These are phyloP conservation scores for Kryphioiulus occultus DNA, from an alignment of 2,888 invertebrate genomes.

Conservation along the genomic window DNA sequence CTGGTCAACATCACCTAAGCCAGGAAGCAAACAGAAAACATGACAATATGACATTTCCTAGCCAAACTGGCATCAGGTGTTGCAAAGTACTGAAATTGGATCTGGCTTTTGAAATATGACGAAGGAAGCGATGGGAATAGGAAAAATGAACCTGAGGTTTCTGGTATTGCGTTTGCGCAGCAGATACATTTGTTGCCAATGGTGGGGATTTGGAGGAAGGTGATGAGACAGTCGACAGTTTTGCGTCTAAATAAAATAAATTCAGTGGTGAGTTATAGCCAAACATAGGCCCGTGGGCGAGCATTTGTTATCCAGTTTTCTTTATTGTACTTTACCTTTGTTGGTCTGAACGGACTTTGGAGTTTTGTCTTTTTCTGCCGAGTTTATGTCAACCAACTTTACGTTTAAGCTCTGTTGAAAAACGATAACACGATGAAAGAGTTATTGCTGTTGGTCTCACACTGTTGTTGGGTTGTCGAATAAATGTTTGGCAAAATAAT, in stretches of 20 bases:
- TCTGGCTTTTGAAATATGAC: background rate
- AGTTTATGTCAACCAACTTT: background rate
- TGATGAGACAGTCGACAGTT: background rate
- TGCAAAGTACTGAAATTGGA: background rate
- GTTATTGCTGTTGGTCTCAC: background rate
- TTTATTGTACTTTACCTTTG: background rate
- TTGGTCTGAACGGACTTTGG: background rate
- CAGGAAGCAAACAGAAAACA: background rate
- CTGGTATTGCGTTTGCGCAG: background rate
- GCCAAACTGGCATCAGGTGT: background rate
- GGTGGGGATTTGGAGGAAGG: slow-evolving; percentile 7
- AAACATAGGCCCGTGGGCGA: background rate
- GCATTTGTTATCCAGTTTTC: background rate
- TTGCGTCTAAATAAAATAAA: background rate
- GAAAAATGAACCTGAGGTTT: background rate
- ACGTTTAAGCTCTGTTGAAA: slow-evolving; percentile 3
- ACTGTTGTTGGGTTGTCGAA: no score
- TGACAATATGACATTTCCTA: background rate
- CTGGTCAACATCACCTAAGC: background rate
- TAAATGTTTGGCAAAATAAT: no score
- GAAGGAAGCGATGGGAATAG: background rate
- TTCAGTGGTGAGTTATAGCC: background rate
- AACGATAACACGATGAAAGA: background rate
- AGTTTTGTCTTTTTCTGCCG: background rate
- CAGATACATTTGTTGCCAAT: background rate